These are phyloP conservation scores for Cryptus viduatorius DNA, from an alignment of 2,888 invertebrate genomes.

Conservation along the genomic window DNA sequence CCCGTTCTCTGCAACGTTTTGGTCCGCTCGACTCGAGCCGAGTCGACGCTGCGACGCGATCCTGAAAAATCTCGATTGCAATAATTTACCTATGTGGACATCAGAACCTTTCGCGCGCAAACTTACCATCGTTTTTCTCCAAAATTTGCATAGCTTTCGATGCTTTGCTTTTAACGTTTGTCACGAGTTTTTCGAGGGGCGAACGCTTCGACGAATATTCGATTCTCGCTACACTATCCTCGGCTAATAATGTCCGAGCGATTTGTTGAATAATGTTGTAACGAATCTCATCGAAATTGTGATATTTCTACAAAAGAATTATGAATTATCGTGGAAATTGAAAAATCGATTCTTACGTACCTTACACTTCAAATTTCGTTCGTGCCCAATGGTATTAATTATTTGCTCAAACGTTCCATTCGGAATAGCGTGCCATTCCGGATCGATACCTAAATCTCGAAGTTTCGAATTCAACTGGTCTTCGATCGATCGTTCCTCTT, in stretches of 20 bases:
- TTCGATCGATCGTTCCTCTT: neutral
- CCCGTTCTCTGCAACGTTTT: neutral
- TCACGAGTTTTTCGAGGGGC: slow-evolving; percentile 85
- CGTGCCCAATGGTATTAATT: slow-evolving; percentile 87
- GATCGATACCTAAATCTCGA: slow-evolving; percentile 88
- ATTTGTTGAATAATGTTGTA: slow-evolving; percentile 85
- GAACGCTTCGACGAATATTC: slow-evolving; percentile 81
- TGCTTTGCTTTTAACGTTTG: slow-evolving; percentile 86
- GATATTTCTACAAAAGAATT: slow-evolving; percentile 85
- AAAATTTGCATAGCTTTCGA: slow-evolving; percentile 85
- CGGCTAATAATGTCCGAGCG: slow-evolving; percentile 82
- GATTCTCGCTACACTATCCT: slow-evolving; percentile 74
- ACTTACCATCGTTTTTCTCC: slow-evolving; percentile 72
- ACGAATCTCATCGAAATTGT: slow-evolving; percentile 85
- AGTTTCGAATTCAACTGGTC: slow-evolving; percentile 86
- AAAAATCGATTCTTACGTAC: slow-evolving; percentile 80
- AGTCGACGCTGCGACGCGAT: neutral
- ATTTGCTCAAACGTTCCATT: slow-evolving; percentile 87
- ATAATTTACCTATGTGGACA: too few relatives aligned
- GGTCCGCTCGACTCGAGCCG: neutral
- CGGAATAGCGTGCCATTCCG: slow-evolving; percentile 88
- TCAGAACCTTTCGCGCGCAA: too few relatives aligned
- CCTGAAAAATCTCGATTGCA: neutral
- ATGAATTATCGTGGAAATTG: neutral
- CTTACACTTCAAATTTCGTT: slow-evolving; percentile 87